Base-by-base conservation (phyloP, 2,797 vertebrate genomes). In the Anas acuta region DNA sequence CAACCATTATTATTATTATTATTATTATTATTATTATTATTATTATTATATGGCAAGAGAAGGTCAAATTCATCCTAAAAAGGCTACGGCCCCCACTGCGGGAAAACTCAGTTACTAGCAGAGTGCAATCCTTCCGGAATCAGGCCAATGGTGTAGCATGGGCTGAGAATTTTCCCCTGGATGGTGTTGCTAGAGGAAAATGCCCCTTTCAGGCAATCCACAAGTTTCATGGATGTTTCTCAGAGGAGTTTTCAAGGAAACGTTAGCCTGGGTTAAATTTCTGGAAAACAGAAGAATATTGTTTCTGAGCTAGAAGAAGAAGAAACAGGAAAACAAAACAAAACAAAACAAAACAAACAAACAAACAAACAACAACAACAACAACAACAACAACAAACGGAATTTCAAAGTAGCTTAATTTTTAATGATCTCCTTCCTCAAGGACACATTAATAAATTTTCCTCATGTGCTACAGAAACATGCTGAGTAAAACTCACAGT, bases 391-490 rank as follows among this genome's bases (percentile, higher is more conserved):
- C n/a, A n/a, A n/a, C n/a, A 19, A 19, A 16, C 70, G 65, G 43
- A 33, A 37, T 64, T 87, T 76, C 51, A 25, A 79, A 56, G 43
- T 21, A 70, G 65, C 45, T 92, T 84, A 49, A 76, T 80, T 80
- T 89, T 84, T 76, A 64, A 72, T 72, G 49, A 67, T 79, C 47
- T 83, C 73, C 58, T 84, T 89, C 65, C 56, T 89, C 73, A 93
- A 89, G 92, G 82, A 54, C 58, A 79, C 35, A 32, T 33, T 43
- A 37, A 83, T 58, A 64, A 75, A 71, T 86, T 93, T 89, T 41
- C 47, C 79, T 69, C 49, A 18, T 49, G 28, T 37, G 58, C 19
- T 71, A 51, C 37, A 75, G 82, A 80, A 79, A 58, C 54, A 41
- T 0, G 7, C 81, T 32, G 69, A 91, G 49, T 21, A 54, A 39